These are phyloP conservation scores for Ophion ventricosus DNA, from an alignment of 2,888 invertebrate genomes.

Conservation along the genomic window DNA sequence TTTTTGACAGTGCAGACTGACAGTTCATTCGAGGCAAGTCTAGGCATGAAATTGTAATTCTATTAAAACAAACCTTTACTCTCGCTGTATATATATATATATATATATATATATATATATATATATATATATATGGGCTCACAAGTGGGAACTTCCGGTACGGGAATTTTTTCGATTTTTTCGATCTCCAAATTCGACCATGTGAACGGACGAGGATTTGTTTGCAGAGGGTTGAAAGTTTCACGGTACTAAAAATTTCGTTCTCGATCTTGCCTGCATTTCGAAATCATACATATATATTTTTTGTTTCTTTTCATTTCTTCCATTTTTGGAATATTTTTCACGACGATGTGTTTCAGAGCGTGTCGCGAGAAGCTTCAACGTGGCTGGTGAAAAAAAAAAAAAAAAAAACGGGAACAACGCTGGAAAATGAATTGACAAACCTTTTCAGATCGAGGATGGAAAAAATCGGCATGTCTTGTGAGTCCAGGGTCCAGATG, in stretches of 20 bases:
- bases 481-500: slow-evolving; percentile 6
- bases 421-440: background rate
- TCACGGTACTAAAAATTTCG: background rate
- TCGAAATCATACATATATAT: background rate
- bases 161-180: background rate
- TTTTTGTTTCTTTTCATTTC: background rate
- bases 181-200: background rate
- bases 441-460: slow-evolving; percentile 33
- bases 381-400: background rate
- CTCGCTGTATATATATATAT: no score
- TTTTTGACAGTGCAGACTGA: no score
- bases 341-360: background rate
- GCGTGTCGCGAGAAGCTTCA: background rate
- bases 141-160: background rate
- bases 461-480: background rate
- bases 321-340: background rate
- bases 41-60: no score
- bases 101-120: no score
- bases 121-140: no score
- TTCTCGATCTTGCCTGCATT: background rate
- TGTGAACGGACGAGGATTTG: background rate
- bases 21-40: no score
- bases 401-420: no score
- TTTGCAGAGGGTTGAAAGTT: background rate
- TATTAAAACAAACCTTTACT: no score